phyloP scores from a whole-genome alignment of 2,113 vertebrate species.

The Psilopsiagon aurifrons region DNA sequence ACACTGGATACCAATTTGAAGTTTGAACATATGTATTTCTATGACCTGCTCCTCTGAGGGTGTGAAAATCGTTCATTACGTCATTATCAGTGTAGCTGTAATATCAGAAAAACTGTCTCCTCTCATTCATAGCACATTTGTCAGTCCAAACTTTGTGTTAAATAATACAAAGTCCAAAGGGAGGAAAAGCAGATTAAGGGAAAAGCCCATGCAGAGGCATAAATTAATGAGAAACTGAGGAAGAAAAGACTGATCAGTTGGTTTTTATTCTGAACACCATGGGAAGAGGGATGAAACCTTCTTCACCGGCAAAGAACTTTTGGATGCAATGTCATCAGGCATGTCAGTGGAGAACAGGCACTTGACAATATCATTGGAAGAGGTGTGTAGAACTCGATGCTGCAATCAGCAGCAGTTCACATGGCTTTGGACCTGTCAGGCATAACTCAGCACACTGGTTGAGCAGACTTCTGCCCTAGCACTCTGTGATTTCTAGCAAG shows the following conservation, averaged over 20 bases:
- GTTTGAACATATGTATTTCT: background rate
- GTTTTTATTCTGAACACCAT: background rate
- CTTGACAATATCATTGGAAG: accelerated
- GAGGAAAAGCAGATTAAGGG: background rate
- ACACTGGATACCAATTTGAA: background rate
- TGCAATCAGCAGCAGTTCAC: background rate
- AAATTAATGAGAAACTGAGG: background rate
- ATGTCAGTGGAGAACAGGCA: background rate
- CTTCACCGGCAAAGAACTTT: background rate
- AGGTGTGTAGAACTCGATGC: background rate
- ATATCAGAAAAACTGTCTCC: background rate
- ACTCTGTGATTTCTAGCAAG: background rate
- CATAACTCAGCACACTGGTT: background rate
- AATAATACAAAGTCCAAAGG: background rate
- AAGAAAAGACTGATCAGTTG: background rate
- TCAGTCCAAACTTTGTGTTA: background rate
- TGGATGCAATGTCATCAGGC: background rate
- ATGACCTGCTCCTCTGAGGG: background rate
- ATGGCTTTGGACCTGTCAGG: background rate
- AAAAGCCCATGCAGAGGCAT: background rate
- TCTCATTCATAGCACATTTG: background rate
- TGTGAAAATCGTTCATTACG: background rate
- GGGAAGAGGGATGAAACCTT: background rate
- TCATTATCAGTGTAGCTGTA: background rate
- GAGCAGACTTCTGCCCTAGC: background rate